Conservation (phyloP, 2,888 invertebrate genomes). For the Melinaea menophilus region DNA sequence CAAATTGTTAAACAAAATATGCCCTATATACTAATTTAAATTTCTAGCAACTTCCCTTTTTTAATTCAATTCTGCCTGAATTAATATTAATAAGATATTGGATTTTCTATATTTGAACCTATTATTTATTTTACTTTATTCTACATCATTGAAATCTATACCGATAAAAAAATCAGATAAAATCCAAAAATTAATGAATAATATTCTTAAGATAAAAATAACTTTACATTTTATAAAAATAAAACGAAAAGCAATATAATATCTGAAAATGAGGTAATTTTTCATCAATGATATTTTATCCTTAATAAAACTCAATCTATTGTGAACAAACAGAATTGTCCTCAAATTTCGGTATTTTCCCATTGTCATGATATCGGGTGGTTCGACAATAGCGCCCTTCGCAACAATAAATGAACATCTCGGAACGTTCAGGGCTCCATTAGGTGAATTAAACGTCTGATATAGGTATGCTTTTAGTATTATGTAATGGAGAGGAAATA, state of each 20-base stretch:
- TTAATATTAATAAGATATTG: too few relatives aligned
- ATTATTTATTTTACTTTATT: too few relatives aligned
- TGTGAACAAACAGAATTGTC: slow-evolving; percentile 15
- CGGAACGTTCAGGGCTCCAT: slow-evolving; percentile 44
- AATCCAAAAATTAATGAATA: not conserved
- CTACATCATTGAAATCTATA: too few relatives aligned
- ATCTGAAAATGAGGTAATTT: slow-evolving; percentile 13
- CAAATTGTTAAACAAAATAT: too few relatives aligned
- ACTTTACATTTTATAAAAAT: not conserved
- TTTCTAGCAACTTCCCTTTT: too few relatives aligned
- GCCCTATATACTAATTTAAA: too few relatives aligned
- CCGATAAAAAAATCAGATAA: not conserved
- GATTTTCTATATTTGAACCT: too few relatives aligned
- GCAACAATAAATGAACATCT: slow-evolving; percentile 43
- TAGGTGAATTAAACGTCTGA: slow-evolving; percentile 58
- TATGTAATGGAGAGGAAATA: slow-evolving; percentile 22
- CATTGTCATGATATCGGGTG: slow-evolving; percentile 26
- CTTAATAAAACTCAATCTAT: slow-evolving; percentile 20
- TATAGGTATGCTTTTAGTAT: slow-evolving; percentile 27
- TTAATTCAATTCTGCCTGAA: too few relatives aligned
- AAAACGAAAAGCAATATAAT: slow-evolving; percentile 1
- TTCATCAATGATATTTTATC: slow-evolving; percentile 18
- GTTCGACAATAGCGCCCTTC: slow-evolving; percentile 31
- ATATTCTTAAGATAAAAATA: not conserved
- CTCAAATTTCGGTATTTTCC: slow-evolving; percentile 16